These are phyloP conservation scores for Tridacna gigas DNA, from an alignment of 2,888 invertebrate genomes.

Conservation along the genomic window DNA sequence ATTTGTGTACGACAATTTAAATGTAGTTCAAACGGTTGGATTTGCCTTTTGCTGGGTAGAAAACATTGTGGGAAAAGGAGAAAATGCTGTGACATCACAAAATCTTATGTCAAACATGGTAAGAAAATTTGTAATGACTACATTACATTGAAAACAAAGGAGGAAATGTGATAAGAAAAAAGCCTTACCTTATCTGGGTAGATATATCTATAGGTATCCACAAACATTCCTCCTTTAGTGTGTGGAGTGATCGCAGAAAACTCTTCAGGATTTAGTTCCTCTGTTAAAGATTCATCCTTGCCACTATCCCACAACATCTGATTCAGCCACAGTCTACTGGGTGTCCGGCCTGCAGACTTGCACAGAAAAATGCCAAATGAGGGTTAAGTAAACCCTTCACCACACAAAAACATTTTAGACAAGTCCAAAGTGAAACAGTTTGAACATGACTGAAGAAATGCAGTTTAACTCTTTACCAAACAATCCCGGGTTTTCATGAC, in stretches of 20 bases:
- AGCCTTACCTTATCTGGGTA: constrained; percentile 80
- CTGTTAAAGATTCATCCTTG: constrained; percentile 64
- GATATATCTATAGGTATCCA: constrained; percentile 85
- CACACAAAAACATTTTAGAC: neutral
- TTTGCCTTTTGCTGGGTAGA: too few species aligned
- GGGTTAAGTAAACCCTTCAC: neutral
- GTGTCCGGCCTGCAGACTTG: constrained; percentile 53
- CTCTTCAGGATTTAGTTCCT: constrained; percentile 59
- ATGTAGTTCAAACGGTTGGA: too few species aligned
- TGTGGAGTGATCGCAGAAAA: constrained; percentile 64
- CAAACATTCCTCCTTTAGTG: constrained; percentile 79
- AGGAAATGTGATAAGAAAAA: too few species aligned
- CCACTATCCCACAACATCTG: constrained; percentile 78
- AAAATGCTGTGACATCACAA: neutral
- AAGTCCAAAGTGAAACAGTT: too few species aligned
- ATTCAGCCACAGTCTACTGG: constrained; percentile 84
- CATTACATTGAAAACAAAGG: too few species aligned
- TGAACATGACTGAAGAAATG: too few species aligned
- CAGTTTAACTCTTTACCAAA: too few species aligned
- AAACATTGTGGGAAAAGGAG: neutral
- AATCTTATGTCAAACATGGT: too few species aligned
- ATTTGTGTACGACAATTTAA: too few species aligned
- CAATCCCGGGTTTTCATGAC: too few species aligned
- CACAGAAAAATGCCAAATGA: neutral
- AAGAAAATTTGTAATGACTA: too few species aligned